phyloP scores from a whole-genome alignment of 30 jellyfish, hydroid and myxozoan genomes.

The Turritopsis dohrnii region DNA sequence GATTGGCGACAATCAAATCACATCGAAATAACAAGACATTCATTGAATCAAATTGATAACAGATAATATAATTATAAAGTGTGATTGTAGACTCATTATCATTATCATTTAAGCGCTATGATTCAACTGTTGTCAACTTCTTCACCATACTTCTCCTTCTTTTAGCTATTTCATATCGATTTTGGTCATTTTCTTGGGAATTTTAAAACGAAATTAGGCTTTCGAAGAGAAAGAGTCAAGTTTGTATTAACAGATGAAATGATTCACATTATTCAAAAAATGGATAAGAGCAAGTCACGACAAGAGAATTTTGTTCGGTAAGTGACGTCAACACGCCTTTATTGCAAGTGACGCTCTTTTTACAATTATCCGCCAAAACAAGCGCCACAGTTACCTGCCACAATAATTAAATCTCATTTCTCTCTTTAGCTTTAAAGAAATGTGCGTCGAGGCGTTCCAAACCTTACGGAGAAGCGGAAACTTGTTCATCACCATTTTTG shows the following conservation, averaged over 20 bases:
- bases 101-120: not conserved
- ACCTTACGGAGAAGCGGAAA: conserved; percentile 51
- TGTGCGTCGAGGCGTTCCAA: conserved; percentile 46
- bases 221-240: conserved; percentile 80
- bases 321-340: not conserved
- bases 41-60: too few species aligned
- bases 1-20: too few species aligned
- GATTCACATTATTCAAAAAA: conserved; percentile 27
- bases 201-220: conserved; percentile 56
- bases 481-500: conserved; percentile 52
- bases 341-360: not conserved
- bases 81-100: not conserved
- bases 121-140: not conserved
- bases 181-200: conserved; percentile 89
- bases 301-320: conserved; percentile 32
- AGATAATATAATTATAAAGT: too few species aligned
- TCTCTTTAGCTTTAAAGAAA: conserved; percentile 35
- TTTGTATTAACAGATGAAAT: conserved; percentile 59
- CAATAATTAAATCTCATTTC: not conserved
- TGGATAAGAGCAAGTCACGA: conserved; percentile 6
- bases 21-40: too few species aligned
- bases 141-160: not conserved
- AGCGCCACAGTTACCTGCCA: not conserved
- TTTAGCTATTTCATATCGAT: conserved; percentile 71
- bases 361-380: not conserved